Percentiles rank a stretch among this genome's conserved stretches.
phyloP scores from a whole-genome alignment of 2,797 vertebrate species.

The Nannoperca obscura region DNA sequence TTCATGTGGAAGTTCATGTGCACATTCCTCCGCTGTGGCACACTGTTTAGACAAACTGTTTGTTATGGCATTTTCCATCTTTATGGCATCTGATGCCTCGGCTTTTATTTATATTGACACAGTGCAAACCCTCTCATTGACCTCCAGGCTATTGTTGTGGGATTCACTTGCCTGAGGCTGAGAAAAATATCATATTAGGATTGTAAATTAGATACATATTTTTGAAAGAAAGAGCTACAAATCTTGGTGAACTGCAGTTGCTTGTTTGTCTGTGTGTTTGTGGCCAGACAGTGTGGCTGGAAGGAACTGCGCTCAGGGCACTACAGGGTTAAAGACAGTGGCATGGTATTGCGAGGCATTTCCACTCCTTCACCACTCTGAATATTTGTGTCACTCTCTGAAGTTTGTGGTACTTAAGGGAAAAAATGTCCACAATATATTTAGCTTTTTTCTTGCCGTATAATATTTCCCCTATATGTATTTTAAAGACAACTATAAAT shows the following conservation, averaged over 20 bases:
- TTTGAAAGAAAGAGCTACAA: slow-evolving; percentile 39
- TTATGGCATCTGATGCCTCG: slow-evolving; percentile 20
- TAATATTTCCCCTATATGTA: slow-evolving; percentile 39
- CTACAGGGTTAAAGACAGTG: slow-evolving; percentile 37
- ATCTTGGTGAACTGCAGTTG: slow-evolving; percentile 47
- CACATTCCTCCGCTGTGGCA: slow-evolving; percentile 24
- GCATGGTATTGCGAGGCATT: slow-evolving; percentile 25
- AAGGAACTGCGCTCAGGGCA: slow-evolving; percentile 36
- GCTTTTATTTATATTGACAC: slow-evolving; percentile 33
- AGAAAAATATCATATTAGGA: slow-evolving; percentile 33
- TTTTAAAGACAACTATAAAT: slow-evolving; percentile 54
- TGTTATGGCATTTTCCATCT: slow-evolving; percentile 48
- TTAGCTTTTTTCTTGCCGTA: slow-evolving; percentile 29
- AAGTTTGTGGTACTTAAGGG: slow-evolving; percentile 45
- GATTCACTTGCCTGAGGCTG: slow-evolving; percentile 29
- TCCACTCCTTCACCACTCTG: slow-evolving; percentile 30
- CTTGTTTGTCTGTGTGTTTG: slow-evolving; percentile 58
- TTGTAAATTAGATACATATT: slow-evolving; percentile 42
- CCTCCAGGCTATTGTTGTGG: slow-evolving; percentile 42
- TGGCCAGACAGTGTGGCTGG: slow-evolving; percentile 66
- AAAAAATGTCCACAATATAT: slow-evolving; percentile 31
- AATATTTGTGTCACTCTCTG: slow-evolving; percentile 50
- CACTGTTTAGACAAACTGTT: slow-evolving; percentile 13
- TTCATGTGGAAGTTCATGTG: slow-evolving; percentile 18
- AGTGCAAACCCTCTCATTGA: slow-evolving; percentile 23